These are phyloP conservation scores for Smittia aterrima DNA, from an alignment of 2,888 invertebrate genomes.

Conservation along the genomic window DNA sequence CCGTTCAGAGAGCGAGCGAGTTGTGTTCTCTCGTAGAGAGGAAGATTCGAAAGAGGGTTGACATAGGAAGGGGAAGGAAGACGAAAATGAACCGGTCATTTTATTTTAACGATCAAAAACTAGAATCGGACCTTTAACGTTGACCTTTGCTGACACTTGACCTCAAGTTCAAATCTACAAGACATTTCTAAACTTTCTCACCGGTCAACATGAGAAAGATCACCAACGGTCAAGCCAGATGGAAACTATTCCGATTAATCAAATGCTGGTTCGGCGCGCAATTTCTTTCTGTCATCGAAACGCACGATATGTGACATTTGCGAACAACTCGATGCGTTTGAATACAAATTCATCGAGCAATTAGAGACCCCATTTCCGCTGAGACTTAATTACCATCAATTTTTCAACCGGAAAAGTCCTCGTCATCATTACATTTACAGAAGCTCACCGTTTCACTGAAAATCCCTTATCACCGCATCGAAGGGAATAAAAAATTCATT, in stretches of 20 bases:
- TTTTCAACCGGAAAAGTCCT: slow-evolving; percentile 9
- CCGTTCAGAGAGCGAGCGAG: background rate
- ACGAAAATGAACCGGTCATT: background rate
- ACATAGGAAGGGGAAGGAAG: background rate
- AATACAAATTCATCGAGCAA: slow-evolving; percentile 39
- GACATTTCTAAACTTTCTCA: slow-evolving; percentile 37
- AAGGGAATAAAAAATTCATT: slow-evolving; percentile 39
- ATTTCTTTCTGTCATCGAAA: background rate
- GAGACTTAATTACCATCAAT: slow-evolving; percentile 39
- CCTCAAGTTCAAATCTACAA: slow-evolving; percentile 39
- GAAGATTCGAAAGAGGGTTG: background rate
- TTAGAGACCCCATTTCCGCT: background rate
- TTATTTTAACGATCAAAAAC: slow-evolving; percentile 7
- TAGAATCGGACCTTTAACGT: slow-evolving; percentile 24
- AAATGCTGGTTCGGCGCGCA: background rate
- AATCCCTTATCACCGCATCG: slow-evolving; percentile 12
- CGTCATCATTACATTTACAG: slow-evolving; percentile 16
- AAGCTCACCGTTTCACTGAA: background rate
- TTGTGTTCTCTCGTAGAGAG: background rate
- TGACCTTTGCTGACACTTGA: slow-evolving; percentile 38
- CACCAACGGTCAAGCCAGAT: slow-evolving; percentile 34
- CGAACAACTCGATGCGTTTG: background rate
- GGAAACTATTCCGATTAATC: background rate
- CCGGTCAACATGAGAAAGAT: slow-evolving; percentile 19
- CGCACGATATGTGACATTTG: background rate